Evolutionary conservation across 2,113 vertebrate genomes (phyloP), one percentile per base, ranked within the genome.

Genomic region (Chloroceryle aenea): DNA sequence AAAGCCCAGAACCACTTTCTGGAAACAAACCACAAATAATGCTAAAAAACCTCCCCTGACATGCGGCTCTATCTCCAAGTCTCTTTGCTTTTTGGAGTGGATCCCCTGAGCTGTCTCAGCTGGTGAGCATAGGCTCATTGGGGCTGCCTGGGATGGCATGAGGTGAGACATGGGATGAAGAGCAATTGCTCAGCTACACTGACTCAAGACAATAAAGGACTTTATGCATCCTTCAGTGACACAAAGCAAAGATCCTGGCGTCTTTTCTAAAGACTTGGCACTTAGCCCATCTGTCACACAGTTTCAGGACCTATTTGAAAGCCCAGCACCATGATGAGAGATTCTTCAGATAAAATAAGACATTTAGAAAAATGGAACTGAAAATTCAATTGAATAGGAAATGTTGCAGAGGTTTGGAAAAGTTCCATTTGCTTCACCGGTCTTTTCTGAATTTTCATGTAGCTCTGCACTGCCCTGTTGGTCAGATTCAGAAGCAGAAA

Each of bases 331-430:
- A 36, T 10, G 47, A 43, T 52, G 19, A 68, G 47, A 81, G 38
- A 43, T 45, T 72, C 48, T 82, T 79, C 79, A 87, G 69, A 76
- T 69, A 92, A 93, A 90, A 69, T 22, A 69, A 85, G 78, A 58
- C 30, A 42, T 83, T 85, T 53, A 93, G 58, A 79, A 91, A 92
- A 93, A 73, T 10, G 8, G 27, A 87, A 87, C 66, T 73, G 45
- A 80, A 94, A 82, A 87, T 38, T 85, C n/a, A 93, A 14, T 67
- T 79, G 43, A 91, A 79, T 45, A 85, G 71, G 67, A 87, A 93
- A 83, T 17, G 21, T 80, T 74, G 55, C 45, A 85, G 81, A 83
- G 32, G 18, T 93, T 92, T 89, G 36, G 87, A 87, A 68, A 84
- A 87, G 23, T 74, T 92, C 64, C 73, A 78, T 63, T 32, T 62